Percentiles rank a stretch among this genome's conserved stretches.
phyloP scores from a whole-genome alignment of 2,888 invertebrate genomes.

The Conomelus anceps region DNA sequence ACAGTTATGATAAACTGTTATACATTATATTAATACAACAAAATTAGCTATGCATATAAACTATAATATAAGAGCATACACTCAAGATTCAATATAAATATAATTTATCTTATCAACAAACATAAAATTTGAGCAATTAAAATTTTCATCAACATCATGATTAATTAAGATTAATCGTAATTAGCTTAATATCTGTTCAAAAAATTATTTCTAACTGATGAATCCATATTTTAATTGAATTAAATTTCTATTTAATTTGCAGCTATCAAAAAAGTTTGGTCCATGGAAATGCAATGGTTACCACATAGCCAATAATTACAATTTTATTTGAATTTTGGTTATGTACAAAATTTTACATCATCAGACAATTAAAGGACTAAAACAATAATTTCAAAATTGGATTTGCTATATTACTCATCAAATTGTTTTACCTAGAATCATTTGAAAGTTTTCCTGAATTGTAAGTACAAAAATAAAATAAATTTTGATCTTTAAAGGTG shows the following conservation, averaged over 20 bases:
- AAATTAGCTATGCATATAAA: neutral
- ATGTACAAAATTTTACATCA: neutral
- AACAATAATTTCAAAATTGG: no score
- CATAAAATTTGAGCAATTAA: neutral
- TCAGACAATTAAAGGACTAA: neutral
- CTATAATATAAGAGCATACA: neutral
- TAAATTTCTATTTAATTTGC: neutral
- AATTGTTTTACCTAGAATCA: no score
- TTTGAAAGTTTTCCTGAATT: no score
- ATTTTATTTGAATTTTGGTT: neutral
- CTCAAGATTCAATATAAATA: neutral
- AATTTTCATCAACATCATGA: neutral
- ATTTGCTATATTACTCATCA: no score
- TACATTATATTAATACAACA: neutral
- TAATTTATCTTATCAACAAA: neutral
- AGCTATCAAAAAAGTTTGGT: neutral
- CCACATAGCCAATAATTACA: no score
- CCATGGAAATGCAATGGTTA: neutral
- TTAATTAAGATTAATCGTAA: neutral
- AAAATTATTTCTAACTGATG: neutral
- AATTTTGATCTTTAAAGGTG: no score
- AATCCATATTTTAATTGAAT: neutral
- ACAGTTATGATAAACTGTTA: neutral
- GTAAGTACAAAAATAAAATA: no score
- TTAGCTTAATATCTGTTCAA: neutral